These are phyloP conservation scores for Cochlearius cochlearius DNA, from an alignment of 2,113 vertebrate species.

Conservation along the genomic window DNA sequence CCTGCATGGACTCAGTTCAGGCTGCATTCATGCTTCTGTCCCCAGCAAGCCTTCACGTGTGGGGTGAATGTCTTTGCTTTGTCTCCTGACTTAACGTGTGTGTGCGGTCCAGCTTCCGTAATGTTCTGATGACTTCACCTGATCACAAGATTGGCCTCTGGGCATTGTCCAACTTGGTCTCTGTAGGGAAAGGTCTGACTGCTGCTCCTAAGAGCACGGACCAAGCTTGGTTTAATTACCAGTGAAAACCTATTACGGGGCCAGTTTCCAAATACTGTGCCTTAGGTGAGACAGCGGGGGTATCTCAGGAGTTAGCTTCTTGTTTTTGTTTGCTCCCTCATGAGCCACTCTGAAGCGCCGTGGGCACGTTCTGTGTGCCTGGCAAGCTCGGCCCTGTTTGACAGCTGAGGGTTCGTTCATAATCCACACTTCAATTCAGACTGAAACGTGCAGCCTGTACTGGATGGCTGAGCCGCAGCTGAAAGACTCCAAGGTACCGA, in stretches of 20 bases:
- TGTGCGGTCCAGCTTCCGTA: background rate
- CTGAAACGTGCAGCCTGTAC: background rate
- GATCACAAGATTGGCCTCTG: background rate
- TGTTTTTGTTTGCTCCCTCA: background rate
- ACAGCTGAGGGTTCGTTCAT: background rate
- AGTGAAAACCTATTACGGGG: background rate
- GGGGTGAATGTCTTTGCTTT: conserved; percentile 5
- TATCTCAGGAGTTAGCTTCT: background rate
- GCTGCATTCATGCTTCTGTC: background rate
- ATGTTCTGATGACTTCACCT: background rate
- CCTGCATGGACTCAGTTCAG: background rate
- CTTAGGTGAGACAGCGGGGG: background rate
- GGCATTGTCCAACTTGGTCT: background rate
- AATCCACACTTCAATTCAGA: background rate
- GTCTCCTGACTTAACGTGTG: background rate
- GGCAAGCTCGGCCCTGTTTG: background rate
- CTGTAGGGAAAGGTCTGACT: background rate
- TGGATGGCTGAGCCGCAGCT: background rate
- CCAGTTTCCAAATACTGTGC: background rate
- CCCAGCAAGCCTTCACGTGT: background rate
- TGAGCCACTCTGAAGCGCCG: background rate
- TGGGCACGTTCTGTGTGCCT: background rate
- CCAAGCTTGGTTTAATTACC: background rate
- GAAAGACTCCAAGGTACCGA: background rate
- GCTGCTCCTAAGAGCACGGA: background rate